phyloP scores from a whole-genome alignment of 2,888 invertebrate genomes.

The Polia nebulosa region DNA sequence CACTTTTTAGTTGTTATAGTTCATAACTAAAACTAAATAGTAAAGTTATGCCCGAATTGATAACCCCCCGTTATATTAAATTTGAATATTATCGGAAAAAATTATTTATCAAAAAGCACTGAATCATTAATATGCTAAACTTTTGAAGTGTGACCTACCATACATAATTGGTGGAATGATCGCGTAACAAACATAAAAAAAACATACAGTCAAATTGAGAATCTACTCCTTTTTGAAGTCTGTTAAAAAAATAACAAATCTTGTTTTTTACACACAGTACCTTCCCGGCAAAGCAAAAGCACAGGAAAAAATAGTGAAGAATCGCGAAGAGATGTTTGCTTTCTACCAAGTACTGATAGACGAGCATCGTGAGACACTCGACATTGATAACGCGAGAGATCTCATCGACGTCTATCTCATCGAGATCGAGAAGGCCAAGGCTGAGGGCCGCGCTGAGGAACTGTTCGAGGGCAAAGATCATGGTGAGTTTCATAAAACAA shows the following conservation, averaged over 20 bases:
- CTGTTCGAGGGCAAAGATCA: constrained; percentile 97
- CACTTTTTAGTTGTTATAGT: too few species aligned
- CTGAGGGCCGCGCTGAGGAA: constrained; percentile 93
- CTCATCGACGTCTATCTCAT: constrained; percentile 96
- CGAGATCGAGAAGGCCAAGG: constrained; percentile 96
- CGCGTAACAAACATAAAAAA: too few species aligned
- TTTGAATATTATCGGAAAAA: too few species aligned
- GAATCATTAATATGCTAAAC: too few species aligned
- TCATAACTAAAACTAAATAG: too few species aligned
- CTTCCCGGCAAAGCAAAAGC: constrained; percentile 92
- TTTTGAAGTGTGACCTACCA: too few species aligned
- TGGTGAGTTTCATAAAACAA: constrained; percentile 90
- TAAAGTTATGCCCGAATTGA: too few species aligned
- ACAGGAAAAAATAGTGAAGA: constrained; percentile 92
- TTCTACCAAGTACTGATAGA: constrained; percentile 96
- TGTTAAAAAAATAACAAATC: constrained; percentile 34
- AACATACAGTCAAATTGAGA: too few species aligned
- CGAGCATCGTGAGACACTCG: constrained; percentile 94
- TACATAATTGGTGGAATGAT: too few species aligned
- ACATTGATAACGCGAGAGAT: constrained; percentile 94
- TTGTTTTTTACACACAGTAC: constrained; percentile 82
- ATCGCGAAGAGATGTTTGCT: constrained; percentile 96
- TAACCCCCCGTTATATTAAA: too few species aligned
- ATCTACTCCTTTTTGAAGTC: too few species aligned
- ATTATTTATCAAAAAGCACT: too few species aligned